phyloP scores from a whole-genome alignment of 1,140 invertebrate species.

The Lepidurus packardi region DNA sequence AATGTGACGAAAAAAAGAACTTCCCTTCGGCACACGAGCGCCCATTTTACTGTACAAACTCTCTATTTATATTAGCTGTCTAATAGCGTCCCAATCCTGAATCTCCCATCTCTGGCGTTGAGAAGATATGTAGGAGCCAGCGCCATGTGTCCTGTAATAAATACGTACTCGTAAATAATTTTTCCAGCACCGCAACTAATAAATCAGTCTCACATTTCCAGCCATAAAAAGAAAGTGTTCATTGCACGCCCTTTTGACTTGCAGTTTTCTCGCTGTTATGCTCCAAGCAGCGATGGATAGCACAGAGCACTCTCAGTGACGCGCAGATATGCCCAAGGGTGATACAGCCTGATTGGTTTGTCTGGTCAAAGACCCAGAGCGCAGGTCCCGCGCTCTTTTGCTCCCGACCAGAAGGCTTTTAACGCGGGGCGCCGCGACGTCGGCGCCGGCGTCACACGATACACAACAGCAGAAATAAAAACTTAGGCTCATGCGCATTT shows the following conservation, averaged over 20 bases:
- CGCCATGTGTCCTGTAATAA: constrained; percentile 14
- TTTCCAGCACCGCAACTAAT: constrained; percentile 1
- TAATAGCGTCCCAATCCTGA: not conserved
- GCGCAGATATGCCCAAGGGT: not conserved
- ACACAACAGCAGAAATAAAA: not conserved
- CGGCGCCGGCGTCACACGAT: constrained; percentile 1
- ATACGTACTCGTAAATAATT: constrained; percentile 14
- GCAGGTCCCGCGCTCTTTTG: not conserved
- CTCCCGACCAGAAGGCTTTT: not conserved
- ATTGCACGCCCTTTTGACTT: not conserved
- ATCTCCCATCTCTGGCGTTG: too few relatives aligned
- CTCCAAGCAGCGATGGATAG: not conserved
- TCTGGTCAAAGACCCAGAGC: constrained; percentile 11
- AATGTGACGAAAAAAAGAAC: not conserved
- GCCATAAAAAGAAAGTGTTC: not conserved
- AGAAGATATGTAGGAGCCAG: not conserved
- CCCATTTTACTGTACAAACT: not conserved
- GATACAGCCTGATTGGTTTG: constrained; percentile 1
- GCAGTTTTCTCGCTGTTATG: too few relatives aligned
- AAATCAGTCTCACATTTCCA: constrained; percentile 4
- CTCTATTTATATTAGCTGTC: constrained; percentile 8
- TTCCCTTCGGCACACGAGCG: not conserved
- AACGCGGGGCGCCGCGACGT: not conserved
- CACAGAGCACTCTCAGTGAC: not conserved
- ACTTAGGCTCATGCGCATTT: not conserved